Conservation (phyloP, 2,797 vertebrate species). For the Phalloptychus januarius region DNA sequence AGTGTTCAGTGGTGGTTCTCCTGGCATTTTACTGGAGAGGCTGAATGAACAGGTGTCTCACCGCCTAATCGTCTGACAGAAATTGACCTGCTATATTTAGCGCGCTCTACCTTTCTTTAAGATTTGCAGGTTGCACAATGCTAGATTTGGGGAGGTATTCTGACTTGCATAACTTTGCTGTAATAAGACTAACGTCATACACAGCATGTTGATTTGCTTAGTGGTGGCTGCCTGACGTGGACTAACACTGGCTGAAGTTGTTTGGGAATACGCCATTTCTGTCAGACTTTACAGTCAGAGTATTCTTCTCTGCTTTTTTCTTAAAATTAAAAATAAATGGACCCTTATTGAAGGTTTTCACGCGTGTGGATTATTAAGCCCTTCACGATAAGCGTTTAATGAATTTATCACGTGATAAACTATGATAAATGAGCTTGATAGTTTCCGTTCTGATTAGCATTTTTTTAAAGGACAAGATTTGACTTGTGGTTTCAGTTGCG, state of each 20-base stretch:
- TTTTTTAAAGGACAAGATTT: no score
- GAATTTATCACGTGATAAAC: no score
- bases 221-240: neutral
- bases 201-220: neutral
- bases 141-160: conserved; percentile 27
- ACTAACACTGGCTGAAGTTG: neutral
- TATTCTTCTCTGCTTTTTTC: neutral
- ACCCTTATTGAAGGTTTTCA: neutral
- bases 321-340: neutral
- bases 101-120: conserved; percentile 25
- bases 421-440: no score
- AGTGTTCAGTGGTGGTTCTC: conserved; percentile 65
- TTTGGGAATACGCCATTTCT: neutral
- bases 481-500: no score
- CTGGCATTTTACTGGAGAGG: conserved; percentile 60
- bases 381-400: no score
- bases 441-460: no score
- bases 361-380: no score
- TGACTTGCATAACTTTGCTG: conserved; percentile 23
- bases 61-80: conserved; percentile 58
- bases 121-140: conserved; percentile 44
- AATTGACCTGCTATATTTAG: conserved; percentile 71
- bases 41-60: conserved; percentile 69
- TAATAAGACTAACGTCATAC: neutral
- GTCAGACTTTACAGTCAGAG: neutral